phyloP scores from a whole-genome alignment of 2,888 invertebrate species.

The Acrobasis suavella region DNA sequence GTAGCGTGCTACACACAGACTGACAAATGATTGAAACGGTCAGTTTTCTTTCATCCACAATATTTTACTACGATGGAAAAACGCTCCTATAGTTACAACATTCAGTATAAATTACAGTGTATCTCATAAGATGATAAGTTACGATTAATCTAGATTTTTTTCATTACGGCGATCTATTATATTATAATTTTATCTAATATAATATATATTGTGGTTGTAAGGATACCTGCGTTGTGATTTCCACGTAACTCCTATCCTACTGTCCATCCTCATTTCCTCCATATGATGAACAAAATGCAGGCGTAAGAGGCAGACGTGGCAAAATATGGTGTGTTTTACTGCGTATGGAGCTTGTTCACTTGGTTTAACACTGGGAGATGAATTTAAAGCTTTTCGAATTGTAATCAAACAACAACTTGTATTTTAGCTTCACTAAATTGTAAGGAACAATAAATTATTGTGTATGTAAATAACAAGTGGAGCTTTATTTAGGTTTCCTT shows the following conservation, averaged over 20 bases:
- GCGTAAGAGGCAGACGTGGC: constrained; percentile 61
- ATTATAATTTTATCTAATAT: constrained; percentile 85
- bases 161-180: constrained; percentile 83
- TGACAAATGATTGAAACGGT: constrained; percentile 69
- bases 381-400: constrained; percentile 77
- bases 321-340: constrained; percentile 67
- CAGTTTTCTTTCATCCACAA: constrained; percentile 83
- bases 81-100: constrained; percentile 75
- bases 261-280: constrained; percentile 61
- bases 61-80: constrained; percentile 69
- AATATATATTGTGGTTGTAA: constrained; percentile 89
- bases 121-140: constrained; percentile 81
- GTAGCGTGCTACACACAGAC: constrained; percentile 77
- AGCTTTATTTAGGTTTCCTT: constrained; percentile 78
- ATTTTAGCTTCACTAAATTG: constrained; percentile 82
- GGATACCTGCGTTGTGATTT: constrained; percentile 83
- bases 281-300: constrained; percentile 44
- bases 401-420: constrained; percentile 80
- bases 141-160: constrained; percentile 81
- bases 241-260: constrained; percentile 67
- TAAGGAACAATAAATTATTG: constrained; percentile 83
- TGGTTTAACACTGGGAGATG: constrained; percentile 69
- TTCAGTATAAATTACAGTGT: constrained; percentile 81
- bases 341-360: constrained; percentile 71
- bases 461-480: constrained; percentile 80